Evolutionary conservation across 2,888 invertebrate species (phyloP), one percentile per base, ranked within the genome.

Genomic region (Lepas anatifera): DNA sequence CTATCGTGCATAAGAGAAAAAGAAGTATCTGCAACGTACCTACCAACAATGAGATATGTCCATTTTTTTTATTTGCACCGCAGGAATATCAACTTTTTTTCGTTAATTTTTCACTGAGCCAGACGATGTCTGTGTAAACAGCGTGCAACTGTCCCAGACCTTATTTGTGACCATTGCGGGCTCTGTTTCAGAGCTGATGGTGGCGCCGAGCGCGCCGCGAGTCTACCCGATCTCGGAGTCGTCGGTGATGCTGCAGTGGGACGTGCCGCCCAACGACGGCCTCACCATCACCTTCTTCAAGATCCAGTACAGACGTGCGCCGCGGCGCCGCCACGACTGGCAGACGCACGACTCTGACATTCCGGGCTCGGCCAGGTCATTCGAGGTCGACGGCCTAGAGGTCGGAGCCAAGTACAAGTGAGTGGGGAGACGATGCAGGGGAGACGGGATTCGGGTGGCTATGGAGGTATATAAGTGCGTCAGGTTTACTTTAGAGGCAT

Each of bases 241-340:
- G 64, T 90, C 94, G 18, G 95, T 95, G 1, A 93, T 95, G 89
- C 88, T 96, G 22, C 86, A 92, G 46, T 96, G 96, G 96, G 84
- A 84, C 22, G 90, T 94, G 0, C 89, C 90, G 0, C 84, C 85
- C 32, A 91, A 92, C 77, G 87, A 87, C 67, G 95, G 95, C 0
- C 81, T 64, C 25, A 25, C 64, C 22, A 39, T 64, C 76, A 79
- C 79, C 3, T 76, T 78, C 1, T 78, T 77, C 77, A 72, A 74
- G 72, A 77, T 75, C 77, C 76, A 78, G 80, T 75, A 77, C 80
- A 43, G 64, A 92, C 92, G 92, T 87, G 87, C 78, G 94, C 93
- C 0, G 86, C 87, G 37, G 39, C 64, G 64, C 39, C 64, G 37
- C 8, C 39, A 64, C 39, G 25, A 39, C 25, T 64, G 64, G 64